Percentiles rank a stretch among this genome's conserved stretches.
Conservation (phyloP, 1,140 invertebrate genomes). For the Tachypleus tridentatus region DNA sequence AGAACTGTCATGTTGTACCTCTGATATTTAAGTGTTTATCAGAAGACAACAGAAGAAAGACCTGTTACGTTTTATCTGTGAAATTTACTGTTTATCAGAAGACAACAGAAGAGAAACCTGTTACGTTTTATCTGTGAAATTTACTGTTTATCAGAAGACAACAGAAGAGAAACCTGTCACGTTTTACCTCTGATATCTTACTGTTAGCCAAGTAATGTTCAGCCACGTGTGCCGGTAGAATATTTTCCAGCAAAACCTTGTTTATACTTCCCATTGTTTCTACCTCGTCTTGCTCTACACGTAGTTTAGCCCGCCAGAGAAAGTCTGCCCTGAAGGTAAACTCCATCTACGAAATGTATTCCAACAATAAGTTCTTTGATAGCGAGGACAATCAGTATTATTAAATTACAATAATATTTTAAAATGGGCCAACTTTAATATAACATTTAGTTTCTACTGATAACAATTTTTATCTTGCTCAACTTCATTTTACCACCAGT, state of each 20-base stretch:
- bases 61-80: constrained; percentile 38
- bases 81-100: constrained; percentile 19
- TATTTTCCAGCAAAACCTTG: constrained; percentile 87
- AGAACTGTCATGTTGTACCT: constrained; percentile 35
- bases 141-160: too few species aligned
- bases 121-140: constrained; percentile 40
- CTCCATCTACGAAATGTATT: constrained; percentile 42
- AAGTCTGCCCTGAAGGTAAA: constrained; percentile 77
- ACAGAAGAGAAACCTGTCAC: neutral
- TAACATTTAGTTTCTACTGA: too few species aligned
- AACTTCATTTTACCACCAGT: too few species aligned
- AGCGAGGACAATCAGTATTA: too few species aligned
- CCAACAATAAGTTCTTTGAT: neutral
- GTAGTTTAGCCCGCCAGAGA: constrained; percentile 80
- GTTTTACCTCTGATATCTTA: constrained; percentile 46
- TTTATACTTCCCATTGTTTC: constrained; percentile 91
- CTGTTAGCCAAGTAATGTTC: constrained; percentile 68
- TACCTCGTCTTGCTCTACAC: constrained; percentile 84
- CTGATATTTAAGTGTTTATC: constrained; percentile 29
- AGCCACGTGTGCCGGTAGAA: constrained; percentile 89
- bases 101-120: too few species aligned
- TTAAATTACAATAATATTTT: too few species aligned
- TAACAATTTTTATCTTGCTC: too few species aligned
- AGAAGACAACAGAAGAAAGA: too few species aligned
- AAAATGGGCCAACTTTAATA: too few species aligned